These are phyloP conservation scores for Mirounga angustirostris DNA, from an alignment of 2,113 vertebrate species.

Conservation along the genomic window DNA sequence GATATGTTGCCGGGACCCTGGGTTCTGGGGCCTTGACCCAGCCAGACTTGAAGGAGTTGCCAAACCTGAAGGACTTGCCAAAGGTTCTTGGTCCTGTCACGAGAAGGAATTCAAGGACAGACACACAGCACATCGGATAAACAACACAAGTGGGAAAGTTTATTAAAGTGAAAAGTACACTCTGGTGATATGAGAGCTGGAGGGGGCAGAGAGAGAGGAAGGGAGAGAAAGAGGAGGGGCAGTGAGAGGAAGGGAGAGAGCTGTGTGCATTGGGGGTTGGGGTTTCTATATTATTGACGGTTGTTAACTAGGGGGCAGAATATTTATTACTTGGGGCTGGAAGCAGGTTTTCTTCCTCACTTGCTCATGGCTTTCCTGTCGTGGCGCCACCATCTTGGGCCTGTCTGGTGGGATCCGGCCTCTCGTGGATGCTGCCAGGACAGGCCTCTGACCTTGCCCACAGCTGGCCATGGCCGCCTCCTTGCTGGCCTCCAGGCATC, in stretches of 20 bases:
- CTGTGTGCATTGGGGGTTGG: not conserved
- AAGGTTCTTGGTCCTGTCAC: not conserved
- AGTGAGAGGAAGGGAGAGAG: not conserved
- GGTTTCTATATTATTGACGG: not conserved
- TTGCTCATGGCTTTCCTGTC: not conserved
- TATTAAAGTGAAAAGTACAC: not conserved
- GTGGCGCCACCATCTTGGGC: not conserved
- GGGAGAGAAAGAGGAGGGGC: no score
- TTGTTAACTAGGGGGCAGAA: not conserved
- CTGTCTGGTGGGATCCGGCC: not conserved
- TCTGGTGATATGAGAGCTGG: not conserved
- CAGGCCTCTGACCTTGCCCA: not conserved
- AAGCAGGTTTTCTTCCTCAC: not conserved
- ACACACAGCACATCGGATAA: not conserved
- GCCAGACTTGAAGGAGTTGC: not conserved
- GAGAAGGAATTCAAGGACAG: not conserved
- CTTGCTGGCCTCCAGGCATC: not conserved
- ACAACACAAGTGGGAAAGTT: not conserved
- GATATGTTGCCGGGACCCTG: not conserved
- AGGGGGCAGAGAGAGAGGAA: not conserved
- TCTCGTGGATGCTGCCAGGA: not conserved
- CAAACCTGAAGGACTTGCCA: not conserved
- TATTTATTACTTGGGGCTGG: not conserved
- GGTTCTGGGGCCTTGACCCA: not conserved
- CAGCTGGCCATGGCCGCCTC: fast-evolving